phyloP scores from a whole-genome alignment of 2,888 invertebrate genomes.

The Meta bourneti region DNA sequence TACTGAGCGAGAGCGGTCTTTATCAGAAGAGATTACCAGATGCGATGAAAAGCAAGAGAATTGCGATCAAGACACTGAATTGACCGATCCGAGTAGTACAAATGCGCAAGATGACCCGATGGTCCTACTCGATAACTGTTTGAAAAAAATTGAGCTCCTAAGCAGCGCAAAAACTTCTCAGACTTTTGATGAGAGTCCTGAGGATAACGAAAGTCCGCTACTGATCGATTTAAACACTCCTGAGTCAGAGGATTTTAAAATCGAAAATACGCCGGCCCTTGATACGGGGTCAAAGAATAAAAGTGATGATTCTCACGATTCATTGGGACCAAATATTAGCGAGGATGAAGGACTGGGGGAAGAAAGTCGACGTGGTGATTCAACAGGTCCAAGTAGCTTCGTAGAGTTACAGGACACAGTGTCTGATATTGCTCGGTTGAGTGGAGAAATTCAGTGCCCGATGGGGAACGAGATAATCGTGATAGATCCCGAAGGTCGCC shows the following conservation, averaged over 20 bases:
- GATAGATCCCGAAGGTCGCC: constrained; percentile 56
- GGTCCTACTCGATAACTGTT: constrained; percentile 19
- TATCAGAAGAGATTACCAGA: neutral
- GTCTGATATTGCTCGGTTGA: constrained; percentile 11
- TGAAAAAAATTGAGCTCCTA: constrained; percentile 37
- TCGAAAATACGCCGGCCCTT: neutral
- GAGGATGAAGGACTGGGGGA: constrained; percentile 77
- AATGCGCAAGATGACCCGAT: neutral
- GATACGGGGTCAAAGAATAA: constrained; percentile 10
- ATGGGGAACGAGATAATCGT: constrained; percentile 49
- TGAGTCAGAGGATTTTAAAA: constrained; percentile 18
- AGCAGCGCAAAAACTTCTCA: neutral
- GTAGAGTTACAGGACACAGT: constrained; percentile 65
- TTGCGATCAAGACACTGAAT: neutral
- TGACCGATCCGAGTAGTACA: constrained; percentile 2
- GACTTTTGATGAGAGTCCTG: neutral
- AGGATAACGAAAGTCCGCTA: neutral
- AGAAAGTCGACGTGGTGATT: constrained; percentile 74
- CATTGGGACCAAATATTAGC: constrained; percentile 67
- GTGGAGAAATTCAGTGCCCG: constrained; percentile 1
- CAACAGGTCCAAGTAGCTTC: constrained; percentile 77
- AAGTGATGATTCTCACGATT: constrained; percentile 49
- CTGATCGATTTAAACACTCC: constrained; percentile 46
- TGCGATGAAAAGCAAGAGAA: neutral
- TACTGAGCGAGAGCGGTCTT: constrained; percentile 10